Conservation (phyloP, 2,888 invertebrate species). For the Drosophila pseudotalamancana region DNA sequence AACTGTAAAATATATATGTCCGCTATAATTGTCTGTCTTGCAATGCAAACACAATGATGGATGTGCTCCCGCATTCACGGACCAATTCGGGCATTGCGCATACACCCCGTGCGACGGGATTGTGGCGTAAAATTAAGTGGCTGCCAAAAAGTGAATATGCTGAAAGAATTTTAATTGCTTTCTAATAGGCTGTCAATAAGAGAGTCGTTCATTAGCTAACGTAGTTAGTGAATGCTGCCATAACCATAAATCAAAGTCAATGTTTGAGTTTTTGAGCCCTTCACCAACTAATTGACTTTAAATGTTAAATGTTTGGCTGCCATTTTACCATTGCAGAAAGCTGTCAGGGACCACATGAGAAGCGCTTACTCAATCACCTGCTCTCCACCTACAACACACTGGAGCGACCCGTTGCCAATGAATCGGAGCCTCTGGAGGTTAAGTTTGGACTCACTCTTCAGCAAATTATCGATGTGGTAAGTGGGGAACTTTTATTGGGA, state of each 20-base stretch:
- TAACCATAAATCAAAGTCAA: slow-evolving; percentile 52
- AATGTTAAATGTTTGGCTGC: slow-evolving; percentile 1
- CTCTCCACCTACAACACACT: slow-evolving; percentile 93
- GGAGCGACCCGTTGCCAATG: slow-evolving; percentile 96
- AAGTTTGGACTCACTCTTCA: slow-evolving; percentile 96
- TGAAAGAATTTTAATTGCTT: slow-evolving; percentile 58
- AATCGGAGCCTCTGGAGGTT: slow-evolving; percentile 95
- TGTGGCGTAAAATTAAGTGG: slow-evolving; percentile 37
- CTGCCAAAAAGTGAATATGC: slow-evolving; percentile 46
- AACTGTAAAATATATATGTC: not conserved
- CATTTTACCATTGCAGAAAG: slow-evolving; percentile 89
- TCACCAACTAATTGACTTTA: slow-evolving; percentile 36
- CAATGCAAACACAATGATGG: slow-evolving; percentile 5
- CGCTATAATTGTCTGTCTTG: not conserved
- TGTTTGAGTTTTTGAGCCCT: slow-evolving; percentile 4
- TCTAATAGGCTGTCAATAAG: slow-evolving; percentile 64
- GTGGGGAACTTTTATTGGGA: slow-evolving; percentile 83
- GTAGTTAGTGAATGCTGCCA: slow-evolving; percentile 49
- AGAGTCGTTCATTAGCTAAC: slow-evolving; percentile 41
- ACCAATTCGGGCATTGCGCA: slow-evolving; percentile 7
- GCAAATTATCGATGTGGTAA: slow-evolving; percentile 98
- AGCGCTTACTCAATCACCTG: slow-evolving; percentile 92
- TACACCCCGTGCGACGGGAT: not conserved
- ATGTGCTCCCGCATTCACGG: slow-evolving; percentile 18
- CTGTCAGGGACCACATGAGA: slow-evolving; percentile 95